Percentiles rank a stretch among this genome's conserved stretches.
phyloP scores from a whole-genome alignment of 2,888 invertebrate species.

The Drosophila hamatofila region DNA sequence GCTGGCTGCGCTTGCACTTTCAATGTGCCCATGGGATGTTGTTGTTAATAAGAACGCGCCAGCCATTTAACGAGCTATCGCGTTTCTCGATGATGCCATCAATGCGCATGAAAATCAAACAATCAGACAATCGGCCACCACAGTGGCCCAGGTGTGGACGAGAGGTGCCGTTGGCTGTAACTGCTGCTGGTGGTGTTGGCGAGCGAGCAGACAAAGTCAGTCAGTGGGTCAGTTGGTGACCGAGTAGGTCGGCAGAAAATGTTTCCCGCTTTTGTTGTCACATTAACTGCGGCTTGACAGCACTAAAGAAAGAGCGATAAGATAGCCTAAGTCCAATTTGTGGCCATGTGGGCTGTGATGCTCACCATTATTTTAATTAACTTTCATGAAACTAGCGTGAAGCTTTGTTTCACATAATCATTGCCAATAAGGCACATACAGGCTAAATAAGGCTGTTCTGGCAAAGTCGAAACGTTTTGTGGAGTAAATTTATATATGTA shows the following conservation, averaged over 20 bases:
- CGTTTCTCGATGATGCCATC: constrained; percentile 60
- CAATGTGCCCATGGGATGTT: constrained; percentile 32
- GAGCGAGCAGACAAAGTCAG: constrained; percentile 9
- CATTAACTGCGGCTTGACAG: constrained; percentile 40
- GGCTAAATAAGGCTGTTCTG: not conserved
- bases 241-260: constrained; percentile 38
- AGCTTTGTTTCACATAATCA: not conserved
- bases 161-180: constrained; percentile 12
- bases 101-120: constrained; percentile 40
- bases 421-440: not conserved
- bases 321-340: not conserved
- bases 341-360: constrained; percentile 8
- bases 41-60: constrained; percentile 22
- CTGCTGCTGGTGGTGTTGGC: not conserved
- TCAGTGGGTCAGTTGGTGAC: constrained; percentile 40
- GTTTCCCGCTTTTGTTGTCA: constrained; percentile 36
- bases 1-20: constrained; percentile 56
- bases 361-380: not conserved
- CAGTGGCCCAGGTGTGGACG: not conserved
- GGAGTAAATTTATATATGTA: too few species aligned
- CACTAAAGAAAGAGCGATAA: constrained; percentile 22
- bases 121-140: constrained; percentile 19
- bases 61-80: constrained; percentile 46
- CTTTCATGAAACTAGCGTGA: not conserved
- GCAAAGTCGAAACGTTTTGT: not conserved